Evolutionary conservation across 2,888 invertebrate species (phyloP).

Genomic region (Epirrita christyi): DNA sequence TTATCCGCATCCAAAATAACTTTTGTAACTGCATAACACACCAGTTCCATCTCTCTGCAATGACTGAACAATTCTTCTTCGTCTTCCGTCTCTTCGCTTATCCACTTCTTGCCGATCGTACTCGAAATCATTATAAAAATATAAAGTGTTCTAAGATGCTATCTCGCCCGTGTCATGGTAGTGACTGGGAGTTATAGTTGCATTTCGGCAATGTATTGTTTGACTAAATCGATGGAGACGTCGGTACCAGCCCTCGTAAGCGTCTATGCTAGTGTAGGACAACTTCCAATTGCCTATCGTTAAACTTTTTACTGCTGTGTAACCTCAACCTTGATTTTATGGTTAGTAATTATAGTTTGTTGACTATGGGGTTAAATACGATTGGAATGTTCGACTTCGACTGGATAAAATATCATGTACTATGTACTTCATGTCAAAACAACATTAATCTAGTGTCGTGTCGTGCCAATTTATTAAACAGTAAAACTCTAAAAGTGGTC

Average conservation of each 20-base stretch:
- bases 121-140: slow-evolving; percentile 54
- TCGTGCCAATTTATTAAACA: slow-evolving; percentile 26
- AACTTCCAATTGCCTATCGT: slow-evolving; percentile 65
- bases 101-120: slow-evolving; percentile 77
- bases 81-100: slow-evolving; percentile 81
- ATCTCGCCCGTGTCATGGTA: slow-evolving; percentile 63
- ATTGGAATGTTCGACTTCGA: too few species aligned
- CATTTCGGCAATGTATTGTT: slow-evolving; percentile 49
- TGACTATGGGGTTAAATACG: slow-evolving; percentile 18
- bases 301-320: slow-evolving; percentile 67
- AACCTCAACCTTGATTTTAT: slow-evolving; percentile 69
- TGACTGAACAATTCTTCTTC: slow-evolving; percentile 77
- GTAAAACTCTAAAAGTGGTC: slow-evolving; percentile 25
- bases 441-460: slow-evolving; percentile 17
- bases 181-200: slow-evolving; percentile 51
- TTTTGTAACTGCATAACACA: slow-evolving; percentile 75
- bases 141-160: slow-evolving; percentile 43
- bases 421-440: slow-evolving; percentile 12
- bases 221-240: slow-evolving; percentile 74
- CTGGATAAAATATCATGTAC: too few species aligned
- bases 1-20: slow-evolving; percentile 76
- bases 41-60: slow-evolving; percentile 79
- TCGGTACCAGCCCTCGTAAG: slow-evolving; percentile 65
- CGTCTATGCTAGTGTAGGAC: slow-evolving; percentile 61
- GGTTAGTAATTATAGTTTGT: slow-evolving; percentile 43